A percentile compares a stretch with the other conserved stretches of the same genome.
Evolutionary conservation across 2,113 vertebrate species (phyloP).

Genomic region (Potamarius usumacintae): DNA sequence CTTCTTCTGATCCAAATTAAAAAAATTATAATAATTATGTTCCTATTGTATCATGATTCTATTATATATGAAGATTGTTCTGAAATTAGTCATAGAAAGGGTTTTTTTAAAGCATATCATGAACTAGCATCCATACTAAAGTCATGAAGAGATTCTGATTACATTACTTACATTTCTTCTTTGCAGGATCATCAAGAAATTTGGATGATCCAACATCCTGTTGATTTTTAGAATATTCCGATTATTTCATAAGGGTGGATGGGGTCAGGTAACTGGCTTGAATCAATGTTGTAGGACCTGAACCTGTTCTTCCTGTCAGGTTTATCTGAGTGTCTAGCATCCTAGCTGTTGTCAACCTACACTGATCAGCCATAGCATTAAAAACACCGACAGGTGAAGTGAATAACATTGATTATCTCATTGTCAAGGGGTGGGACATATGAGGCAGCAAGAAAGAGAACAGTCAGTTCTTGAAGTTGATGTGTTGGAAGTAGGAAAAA

Average conservation of each 20-base stretch:
- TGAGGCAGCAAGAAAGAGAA: no score
- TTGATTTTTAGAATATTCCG: neutral
- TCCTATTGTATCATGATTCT: neutral
- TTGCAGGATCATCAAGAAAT: neutral
- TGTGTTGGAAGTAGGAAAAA: no score
- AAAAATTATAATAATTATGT: neutral
- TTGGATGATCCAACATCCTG: neutral
- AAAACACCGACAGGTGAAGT: no score
- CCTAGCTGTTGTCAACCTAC: neutral
- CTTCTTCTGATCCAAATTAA: neutral
- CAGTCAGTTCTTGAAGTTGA: no score
- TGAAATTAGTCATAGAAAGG: neutral
- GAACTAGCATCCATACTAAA: neutral
- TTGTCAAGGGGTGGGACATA: no score
- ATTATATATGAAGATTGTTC: neutral
- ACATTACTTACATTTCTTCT: no score
- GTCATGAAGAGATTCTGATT: neutral
- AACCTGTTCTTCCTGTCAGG: no score
- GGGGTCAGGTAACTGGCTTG: neutral
- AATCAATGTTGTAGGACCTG: neutral
- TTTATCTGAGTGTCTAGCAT: neutral
- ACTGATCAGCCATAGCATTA: neutral
- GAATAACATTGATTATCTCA: no score
- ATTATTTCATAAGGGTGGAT: neutral
- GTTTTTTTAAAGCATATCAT: neutral